Conservation (phyloP, 2,797 vertebrate genomes). For the Heteromormyrus szaboi region DNA sequence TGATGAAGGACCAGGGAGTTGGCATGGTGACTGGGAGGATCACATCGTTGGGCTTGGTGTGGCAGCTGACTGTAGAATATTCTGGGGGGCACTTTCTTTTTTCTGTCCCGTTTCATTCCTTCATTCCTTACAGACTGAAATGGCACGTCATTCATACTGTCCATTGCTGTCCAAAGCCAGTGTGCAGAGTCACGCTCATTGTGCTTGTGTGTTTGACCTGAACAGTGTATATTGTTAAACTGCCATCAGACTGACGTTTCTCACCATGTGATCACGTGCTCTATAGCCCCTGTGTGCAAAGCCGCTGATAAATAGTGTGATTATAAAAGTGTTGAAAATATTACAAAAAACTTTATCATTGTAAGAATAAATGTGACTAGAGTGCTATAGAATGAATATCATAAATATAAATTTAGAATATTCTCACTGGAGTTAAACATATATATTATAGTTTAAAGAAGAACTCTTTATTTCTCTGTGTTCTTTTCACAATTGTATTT, state of each 20-base stretch:
- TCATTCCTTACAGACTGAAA: background rate
- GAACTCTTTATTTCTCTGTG: constrained; percentile 39
- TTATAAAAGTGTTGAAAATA: constrained; percentile 40
- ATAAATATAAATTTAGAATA: constrained; percentile 45
- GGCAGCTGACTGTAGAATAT: background rate
- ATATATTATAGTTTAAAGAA: constrained; percentile 38
- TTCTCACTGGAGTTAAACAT: constrained; percentile 23
- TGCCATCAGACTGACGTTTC: constrained; percentile 22
- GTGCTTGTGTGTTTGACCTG: constrained; percentile 11
- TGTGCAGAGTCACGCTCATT: background rate
- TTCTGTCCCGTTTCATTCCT: background rate
- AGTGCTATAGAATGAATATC: constrained; percentile 52
- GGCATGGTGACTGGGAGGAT: background rate
- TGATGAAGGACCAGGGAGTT: background rate
- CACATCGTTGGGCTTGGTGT: background rate
- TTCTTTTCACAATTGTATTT: constrained; percentile 44
- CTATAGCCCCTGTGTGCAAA: constrained; percentile 36
- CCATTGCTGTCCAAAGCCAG: constrained; percentile 1
- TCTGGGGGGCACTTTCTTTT: background rate
- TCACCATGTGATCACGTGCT: background rate
- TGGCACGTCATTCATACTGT: background rate
- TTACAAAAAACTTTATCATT: constrained; percentile 38
- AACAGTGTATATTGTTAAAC: constrained; percentile 23
- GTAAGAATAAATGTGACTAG: constrained; percentile 45
- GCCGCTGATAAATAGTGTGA: constrained; percentile 31